Evolutionary conservation across 2,113 vertebrate species (phyloP), one percentile per base, ranked within the genome.

Genomic region (Phrynocephalus versicolor): DNA sequence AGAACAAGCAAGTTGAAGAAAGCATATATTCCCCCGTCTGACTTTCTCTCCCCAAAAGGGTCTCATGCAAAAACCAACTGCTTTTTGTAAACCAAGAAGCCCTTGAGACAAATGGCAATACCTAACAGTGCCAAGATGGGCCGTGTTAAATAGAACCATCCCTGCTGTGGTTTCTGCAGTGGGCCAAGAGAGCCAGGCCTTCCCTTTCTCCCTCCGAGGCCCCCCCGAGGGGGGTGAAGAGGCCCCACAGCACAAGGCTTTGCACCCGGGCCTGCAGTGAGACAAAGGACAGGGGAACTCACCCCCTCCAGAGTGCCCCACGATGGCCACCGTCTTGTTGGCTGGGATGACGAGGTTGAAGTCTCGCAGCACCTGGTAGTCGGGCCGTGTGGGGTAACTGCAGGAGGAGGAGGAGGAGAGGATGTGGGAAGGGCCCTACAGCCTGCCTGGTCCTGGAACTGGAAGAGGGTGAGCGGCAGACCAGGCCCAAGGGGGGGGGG

Each of bases 271-370:
- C 30, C 27, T 2, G 33, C 5, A 2, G 16, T 4, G 3, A 33
- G 33, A 9, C 12, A 10, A 13, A 2, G 6, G 69, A 57, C 4
- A 23, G 33, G 0, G 18, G 23, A 25, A 3, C 41, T 95, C 92
- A 99, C 98, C 98, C 97, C 97, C 98, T 39, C 98, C 98, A 0
- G 98, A 99, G 65, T 98, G 97, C 72, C 98, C 98, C 79, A 99
- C 98, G 0, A 99, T 97, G 82, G 98, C 98, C 23, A 99, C 97
- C 0, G 97, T 98, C 95, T 97, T 97, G 91, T 94, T 92, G 0
- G 98, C 96, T 1, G 97, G 97, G 45, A 99, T 93, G 0, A 94
- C 96, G 82, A 99, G 95, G 93, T 58, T 97, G 92, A 99, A 97
- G 84, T 96, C 96, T 37, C 89, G 85, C 79, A 99, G 94, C 58